Evolutionary conservation across 2,113 vertebrate genomes (phyloP), one percentile per base, ranked within the genome.

Genomic region (Calyptomena viridis): DNA sequence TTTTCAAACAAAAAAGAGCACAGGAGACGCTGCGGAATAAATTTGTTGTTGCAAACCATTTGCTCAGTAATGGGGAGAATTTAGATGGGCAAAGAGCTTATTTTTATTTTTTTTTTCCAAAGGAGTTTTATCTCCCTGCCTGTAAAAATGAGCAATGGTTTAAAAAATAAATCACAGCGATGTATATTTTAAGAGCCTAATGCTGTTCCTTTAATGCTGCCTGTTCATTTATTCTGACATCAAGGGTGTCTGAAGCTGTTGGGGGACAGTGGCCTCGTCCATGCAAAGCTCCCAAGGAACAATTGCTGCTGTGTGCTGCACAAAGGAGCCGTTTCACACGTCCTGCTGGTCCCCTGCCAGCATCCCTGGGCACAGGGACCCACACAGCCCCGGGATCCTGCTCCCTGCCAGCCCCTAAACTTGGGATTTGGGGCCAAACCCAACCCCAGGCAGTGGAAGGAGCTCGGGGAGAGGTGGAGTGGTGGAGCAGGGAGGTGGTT

Each of bases 21-120:
- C 79, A 24, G 85, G 87, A 93, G 95, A 81, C n/a, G 18, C 93
- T 50, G 85, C 3, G 18, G 90, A 94, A 97, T 95, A 93, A 86
- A 96, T 96, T 93, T 95, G 68, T 77, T 92, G 88, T 72, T 96
- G 93, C 94, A 87, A 96, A 87, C 93, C 92, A 93, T 96, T 97
- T 97, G 95, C 92, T 96, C 60, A 2, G 90, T 95, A 97, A 96
- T 95, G 92, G 92, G 80, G 88, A 84, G 92, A 93, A 93, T 92
- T 96, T 96, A 94, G 93, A 95, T 84, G 90, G 94, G 94, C 92
- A 56, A 92, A 94, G 88, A 90, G 49, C 12, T n/a, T 42, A 44
- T 47, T 56, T 52, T 25, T n/a, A n/a, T n/a, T 31, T 27, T 23
- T 14, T 74, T 24, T 15, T n/a, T 44, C 4, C 40, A 24, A 23